Evolutionary conservation across 2,797 vertebrate genomes (phyloP).

Genomic region (Xenentodon cancila): DNA sequence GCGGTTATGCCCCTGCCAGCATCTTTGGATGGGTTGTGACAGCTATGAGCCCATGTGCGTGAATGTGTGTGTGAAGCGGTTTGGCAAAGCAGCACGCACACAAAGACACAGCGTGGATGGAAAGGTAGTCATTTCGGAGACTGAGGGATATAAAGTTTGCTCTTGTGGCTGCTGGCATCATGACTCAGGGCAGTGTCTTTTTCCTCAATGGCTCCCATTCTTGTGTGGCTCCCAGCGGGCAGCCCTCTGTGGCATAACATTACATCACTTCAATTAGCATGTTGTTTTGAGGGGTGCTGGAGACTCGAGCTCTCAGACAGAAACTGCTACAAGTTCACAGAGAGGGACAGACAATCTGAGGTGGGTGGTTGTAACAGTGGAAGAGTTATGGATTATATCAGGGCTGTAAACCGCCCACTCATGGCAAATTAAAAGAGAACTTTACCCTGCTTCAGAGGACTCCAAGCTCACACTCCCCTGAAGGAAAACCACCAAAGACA

Average conservation of each 20-base stretch:
- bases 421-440: slow-evolving; percentile 70
- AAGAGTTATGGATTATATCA: slow-evolving; percentile 74
- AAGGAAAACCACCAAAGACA: slow-evolving; percentile 67
- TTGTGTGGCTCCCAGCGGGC: slow-evolving; percentile 58
- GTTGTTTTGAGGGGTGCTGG: slow-evolving; percentile 49
- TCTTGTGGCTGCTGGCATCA: slow-evolving; percentile 71
- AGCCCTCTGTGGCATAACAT: slow-evolving; percentile 67
- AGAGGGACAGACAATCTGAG: slow-evolving; percentile 47
- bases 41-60: slow-evolving; percentile 49
- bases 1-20: slow-evolving; percentile 64
- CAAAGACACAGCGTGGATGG: slow-evolving; percentile 44
- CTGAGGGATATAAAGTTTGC: slow-evolving; percentile 67
- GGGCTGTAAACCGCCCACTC: slow-evolving; percentile 72
- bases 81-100: slow-evolving; percentile 6
- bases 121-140: slow-evolving; percentile 67
- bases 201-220: slow-evolving; percentile 69
- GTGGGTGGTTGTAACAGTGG: slow-evolving; percentile 68
- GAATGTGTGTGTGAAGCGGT: slow-evolving; percentile 1
- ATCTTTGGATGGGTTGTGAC: slow-evolving; percentile 68
- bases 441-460: slow-evolving; percentile 67
- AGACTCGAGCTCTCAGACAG: slow-evolving; percentile 43
- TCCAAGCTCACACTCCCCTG: slow-evolving; percentile 61
- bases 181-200: slow-evolving; percentile 68
- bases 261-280: slow-evolving; percentile 76
- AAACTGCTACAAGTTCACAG: slow-evolving; percentile 45